These are phyloP conservation scores for Axinella damicornis DNA, from an alignment of 37 sponge, comb jelly and placozoan species.

Conservation along the genomic window DNA sequence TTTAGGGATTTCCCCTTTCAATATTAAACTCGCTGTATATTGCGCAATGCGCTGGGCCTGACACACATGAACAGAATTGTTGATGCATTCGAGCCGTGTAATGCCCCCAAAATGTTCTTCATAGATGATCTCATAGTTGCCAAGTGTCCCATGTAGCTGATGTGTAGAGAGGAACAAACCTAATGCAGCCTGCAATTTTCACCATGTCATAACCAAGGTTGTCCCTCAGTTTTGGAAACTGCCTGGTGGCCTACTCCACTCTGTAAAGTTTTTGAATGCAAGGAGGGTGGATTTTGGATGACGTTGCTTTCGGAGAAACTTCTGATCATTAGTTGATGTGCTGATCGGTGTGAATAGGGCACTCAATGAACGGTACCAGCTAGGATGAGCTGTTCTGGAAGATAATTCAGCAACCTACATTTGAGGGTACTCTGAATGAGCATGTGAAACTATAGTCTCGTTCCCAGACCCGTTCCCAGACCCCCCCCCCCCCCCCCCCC, in stretches of 20 bases:
- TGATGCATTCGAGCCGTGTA: not conserved
- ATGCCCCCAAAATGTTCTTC: constrained; percentile 27
- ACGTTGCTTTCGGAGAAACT: constrained; percentile 9
- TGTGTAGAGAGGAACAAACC: not conserved
- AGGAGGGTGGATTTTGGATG: constrained; percentile 54
- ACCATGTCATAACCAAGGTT: not conserved
- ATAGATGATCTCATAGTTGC: too few relatives aligned
- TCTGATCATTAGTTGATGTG: not conserved
- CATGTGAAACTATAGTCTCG: too few relatives aligned
- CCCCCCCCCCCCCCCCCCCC: too few relatives aligned
- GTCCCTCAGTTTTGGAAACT: constrained; percentile 41
- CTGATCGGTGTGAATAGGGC: constrained; percentile 24
- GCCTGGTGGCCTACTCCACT: constrained; percentile 48
- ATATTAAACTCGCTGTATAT: too few relatives aligned
- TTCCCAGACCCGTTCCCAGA: too few relatives aligned
- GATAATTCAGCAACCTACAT: too few relatives aligned
- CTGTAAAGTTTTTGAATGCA: constrained; percentile 26
- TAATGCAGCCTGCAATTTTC: not conserved
- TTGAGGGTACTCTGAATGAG: too few relatives aligned
- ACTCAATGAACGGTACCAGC: constrained; percentile 1
- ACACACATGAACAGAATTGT: too few relatives aligned
- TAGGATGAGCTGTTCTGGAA: not conserved
- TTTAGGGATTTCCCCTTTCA: too few relatives aligned
- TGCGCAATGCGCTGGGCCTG: too few relatives aligned
- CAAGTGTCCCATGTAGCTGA: too few relatives aligned